Conservation (phyloP, 2,888 invertebrate species). For the Cephus pulcher region DNA sequence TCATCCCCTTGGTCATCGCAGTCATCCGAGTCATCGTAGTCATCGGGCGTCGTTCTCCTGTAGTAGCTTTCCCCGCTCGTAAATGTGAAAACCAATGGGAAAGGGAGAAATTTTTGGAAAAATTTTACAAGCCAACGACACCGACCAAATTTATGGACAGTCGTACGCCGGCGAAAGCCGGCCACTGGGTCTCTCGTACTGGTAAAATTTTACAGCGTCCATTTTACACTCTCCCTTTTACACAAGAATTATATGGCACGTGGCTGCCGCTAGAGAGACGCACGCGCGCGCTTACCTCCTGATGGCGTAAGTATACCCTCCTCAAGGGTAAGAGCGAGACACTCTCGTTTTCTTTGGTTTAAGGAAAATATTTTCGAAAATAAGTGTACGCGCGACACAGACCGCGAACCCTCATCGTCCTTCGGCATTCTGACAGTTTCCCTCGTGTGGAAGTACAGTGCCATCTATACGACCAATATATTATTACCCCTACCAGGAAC, state of each 20-base stretch:
- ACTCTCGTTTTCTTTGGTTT: constrained; percentile 19
- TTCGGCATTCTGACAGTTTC: neutral
- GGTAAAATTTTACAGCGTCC: constrained; percentile 40
- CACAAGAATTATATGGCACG: constrained; percentile 52
- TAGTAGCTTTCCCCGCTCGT: constrained; percentile 20
- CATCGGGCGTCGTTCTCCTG: neutral
- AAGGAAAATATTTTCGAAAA: neutral
- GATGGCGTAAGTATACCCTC: neutral
- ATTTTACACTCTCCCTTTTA: constrained; percentile 33
- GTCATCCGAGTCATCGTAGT: constrained; percentile 15
- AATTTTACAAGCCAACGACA: constrained; percentile 32
- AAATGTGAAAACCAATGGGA: constrained; percentile 7
- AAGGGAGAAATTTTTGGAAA: constrained; percentile 28
- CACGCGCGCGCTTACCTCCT: neutral
- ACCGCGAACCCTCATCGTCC: neutral
- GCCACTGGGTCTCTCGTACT: constrained; percentile 19
- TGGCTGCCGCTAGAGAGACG: constrained; percentile 35
- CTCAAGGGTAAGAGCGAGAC: constrained; percentile 16
- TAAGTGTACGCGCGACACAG: neutral
- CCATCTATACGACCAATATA: neutral
- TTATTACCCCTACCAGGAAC: neutral
- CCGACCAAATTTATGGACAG: constrained; percentile 46
- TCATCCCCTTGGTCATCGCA: neutral
- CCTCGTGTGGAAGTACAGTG: neutral
- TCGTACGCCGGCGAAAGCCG: constrained; percentile 46